Evolutionary conservation across 2,888 invertebrate genomes (phyloP).

Genomic region (Vannuccia rotundouncinata): DNA sequence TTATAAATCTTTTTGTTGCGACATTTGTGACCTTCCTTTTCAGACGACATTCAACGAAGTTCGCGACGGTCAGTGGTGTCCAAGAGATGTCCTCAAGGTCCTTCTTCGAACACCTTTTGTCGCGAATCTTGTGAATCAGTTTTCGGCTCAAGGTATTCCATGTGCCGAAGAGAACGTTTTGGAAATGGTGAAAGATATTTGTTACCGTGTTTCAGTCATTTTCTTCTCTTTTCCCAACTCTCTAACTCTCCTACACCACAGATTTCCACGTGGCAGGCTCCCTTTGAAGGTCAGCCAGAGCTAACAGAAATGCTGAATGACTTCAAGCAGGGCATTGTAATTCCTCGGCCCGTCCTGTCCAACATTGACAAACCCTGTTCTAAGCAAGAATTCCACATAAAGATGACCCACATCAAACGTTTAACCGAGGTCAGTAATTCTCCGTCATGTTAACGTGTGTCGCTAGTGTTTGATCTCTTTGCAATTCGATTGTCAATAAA

Average conservation of each 20-base stretch:
- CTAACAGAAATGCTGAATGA: not conserved
- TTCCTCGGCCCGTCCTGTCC: not conserved
- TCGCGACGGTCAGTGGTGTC: not conserved
- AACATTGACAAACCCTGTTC: not conserved
- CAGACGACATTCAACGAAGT: not conserved
- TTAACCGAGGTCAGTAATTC: not conserved
- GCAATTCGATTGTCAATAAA: not conserved
- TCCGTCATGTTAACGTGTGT: not conserved
- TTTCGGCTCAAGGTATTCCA: not conserved
- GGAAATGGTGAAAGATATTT: not conserved
- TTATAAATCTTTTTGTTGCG: not conserved
- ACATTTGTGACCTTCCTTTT: not conserved
- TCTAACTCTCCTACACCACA: not conserved
- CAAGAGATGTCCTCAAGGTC: not conserved
- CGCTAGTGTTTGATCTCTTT: too few species aligned
- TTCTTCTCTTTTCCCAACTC: not conserved
- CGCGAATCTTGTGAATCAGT: not conserved
- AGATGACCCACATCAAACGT: not conserved
- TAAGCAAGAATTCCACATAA: not conserved
- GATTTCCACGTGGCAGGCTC: not conserved
- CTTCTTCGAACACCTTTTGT: not conserved
- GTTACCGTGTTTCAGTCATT: not conserved
- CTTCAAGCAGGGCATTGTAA: not conserved
- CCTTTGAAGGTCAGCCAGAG: not conserved
- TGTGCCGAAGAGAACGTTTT: not conserved